Percentiles rank a stretch among this genome's conserved stretches.
phyloP scores from a whole-genome alignment of 2,888 invertebrate species.

The Eutolmus rufibarbis region DNA sequence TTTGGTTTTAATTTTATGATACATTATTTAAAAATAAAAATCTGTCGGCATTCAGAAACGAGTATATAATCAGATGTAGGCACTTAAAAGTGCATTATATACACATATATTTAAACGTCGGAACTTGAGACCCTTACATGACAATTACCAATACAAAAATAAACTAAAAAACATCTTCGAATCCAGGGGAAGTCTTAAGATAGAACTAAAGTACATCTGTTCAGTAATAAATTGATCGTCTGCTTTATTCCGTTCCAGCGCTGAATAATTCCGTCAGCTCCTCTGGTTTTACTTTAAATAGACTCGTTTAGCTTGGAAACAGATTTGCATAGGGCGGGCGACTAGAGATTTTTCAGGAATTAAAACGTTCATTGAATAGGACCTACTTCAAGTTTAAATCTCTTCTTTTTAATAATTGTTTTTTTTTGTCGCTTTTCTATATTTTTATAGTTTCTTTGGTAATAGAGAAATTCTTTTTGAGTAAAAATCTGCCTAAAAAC shows the following conservation, averaged over 20 bases:
- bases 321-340: background rate
- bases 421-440: background rate
- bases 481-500: background rate
- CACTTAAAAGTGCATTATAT: background rate
- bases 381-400: background rate
- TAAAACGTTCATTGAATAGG: background rate
- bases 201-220: background rate
- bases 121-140: background rate
- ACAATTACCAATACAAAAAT: background rate
- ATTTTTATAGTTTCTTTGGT: background rate
- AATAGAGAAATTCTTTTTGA: background rate
- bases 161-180: background rate
- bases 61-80: background rate
- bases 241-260: background rate
- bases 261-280: background rate
- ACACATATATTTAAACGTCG: background rate
- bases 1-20: too few relatives aligned
- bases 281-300: background rate
- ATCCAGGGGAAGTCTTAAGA: background rate
- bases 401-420: background rate
- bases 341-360: background rate
- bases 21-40: too few relatives aligned
- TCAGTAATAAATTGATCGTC: background rate
- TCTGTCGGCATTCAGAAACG: background rate
- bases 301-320: background rate